These are phyloP conservation scores for Halcyon malimbica DNA, from an alignment of 2,113 vertebrate species.

Conservation along the genomic window DNA sequence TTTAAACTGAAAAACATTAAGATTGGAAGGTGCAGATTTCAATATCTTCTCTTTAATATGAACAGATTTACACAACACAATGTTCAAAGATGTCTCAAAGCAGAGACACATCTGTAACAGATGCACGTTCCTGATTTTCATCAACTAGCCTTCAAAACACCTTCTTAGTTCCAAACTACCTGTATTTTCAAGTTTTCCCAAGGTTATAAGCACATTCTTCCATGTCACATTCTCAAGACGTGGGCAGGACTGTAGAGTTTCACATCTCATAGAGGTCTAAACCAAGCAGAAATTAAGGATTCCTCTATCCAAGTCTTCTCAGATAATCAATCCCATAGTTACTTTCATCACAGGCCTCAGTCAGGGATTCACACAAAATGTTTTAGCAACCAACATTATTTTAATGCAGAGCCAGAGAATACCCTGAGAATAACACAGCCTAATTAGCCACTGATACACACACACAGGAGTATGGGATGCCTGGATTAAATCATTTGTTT, in stretches of 20 bases:
- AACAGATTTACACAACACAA: background rate
- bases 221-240: accelerated
- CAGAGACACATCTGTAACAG: background rate
- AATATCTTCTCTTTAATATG: background rate
- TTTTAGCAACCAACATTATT: background rate
- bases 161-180: background rate
- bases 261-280: background rate
- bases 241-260: background rate
- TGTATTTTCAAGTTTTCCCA: background rate
- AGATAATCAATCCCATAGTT: background rate
- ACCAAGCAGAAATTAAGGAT: background rate
- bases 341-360: background rate
- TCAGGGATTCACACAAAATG: background rate
- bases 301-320: background rate
- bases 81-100: background rate
- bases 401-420: background rate
- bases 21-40: background rate
- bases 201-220: background rate
- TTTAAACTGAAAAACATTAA: background rate
- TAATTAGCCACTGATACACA: accelerated
- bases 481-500: background rate
- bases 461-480: background rate
- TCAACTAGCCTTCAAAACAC: background rate
- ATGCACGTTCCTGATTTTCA: background rate
- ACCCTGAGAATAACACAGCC: background rate